Evolutionary conservation across 2,888 invertebrate genomes (phyloP).

Genomic region (Andricus curvator): DNA sequence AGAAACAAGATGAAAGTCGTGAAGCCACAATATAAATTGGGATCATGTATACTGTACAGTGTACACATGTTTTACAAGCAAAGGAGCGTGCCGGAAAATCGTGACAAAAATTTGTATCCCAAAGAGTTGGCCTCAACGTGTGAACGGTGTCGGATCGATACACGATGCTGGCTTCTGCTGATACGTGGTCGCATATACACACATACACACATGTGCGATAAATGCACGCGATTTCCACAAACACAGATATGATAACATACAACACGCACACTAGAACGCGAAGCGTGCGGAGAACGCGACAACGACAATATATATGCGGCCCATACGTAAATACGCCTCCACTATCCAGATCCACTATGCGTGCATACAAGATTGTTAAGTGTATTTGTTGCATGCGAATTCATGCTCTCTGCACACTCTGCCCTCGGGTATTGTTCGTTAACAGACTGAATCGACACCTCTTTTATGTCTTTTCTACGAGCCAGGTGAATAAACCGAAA

Average conservation of each 20-base stretch:
- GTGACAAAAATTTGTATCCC: slow-evolving; percentile 38
- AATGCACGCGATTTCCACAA: slow-evolving; percentile 17
- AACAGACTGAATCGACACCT: slow-evolving; percentile 28
- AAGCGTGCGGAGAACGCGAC: background rate
- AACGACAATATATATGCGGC: slow-evolving; percentile 9
- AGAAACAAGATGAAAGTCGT: background rate
- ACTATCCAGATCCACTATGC: background rate
- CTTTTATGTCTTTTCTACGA: slow-evolving; percentile 30
- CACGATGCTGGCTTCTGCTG: slow-evolving; percentile 34
- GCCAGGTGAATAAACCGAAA: slow-evolving; percentile 8
- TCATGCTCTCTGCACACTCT: slow-evolving; percentile 20
- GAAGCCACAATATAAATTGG: slow-evolving; percentile 5
- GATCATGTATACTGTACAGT: slow-evolving; percentile 11
- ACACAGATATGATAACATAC: background rate
- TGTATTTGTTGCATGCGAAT: slow-evolving; percentile 30
- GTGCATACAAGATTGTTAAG: slow-evolving; percentile 7
- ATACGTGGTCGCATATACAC: background rate
- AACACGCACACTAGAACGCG: background rate
- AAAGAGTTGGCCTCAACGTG: slow-evolving; percentile 19
- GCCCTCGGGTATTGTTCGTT: slow-evolving; percentile 32
- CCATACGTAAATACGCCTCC: background rate
- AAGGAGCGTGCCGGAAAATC: slow-evolving; percentile 22
- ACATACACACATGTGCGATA: slow-evolving; percentile 17
- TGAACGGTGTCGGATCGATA: slow-evolving; percentile 30
- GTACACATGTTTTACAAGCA: slow-evolving; percentile 26